Base-by-base conservation (phyloP, 2,113 vertebrate species). In the Brachionichthys hirsutus region DNA sequence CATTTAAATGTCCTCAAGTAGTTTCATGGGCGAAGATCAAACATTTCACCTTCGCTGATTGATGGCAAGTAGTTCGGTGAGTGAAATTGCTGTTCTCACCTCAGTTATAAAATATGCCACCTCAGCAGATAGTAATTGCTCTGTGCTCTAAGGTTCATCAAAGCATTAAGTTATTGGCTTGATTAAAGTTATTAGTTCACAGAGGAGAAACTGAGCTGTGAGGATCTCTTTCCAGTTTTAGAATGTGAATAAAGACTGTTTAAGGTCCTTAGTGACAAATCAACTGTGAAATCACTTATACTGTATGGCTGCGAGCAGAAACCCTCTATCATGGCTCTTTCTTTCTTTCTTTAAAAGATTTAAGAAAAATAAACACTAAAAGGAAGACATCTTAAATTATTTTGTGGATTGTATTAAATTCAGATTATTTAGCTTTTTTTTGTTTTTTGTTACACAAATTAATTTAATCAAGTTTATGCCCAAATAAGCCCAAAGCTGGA, bases 111-210 rank as follows among this genome's bases (percentile, higher is more conserved):
- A 89, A 90, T 54, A 50, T 51, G 73, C 86, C 79, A 76, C 58
- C 84, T 90, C 90, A 91, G 89, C 89, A 87, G 61, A 88, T 86
- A 84, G 65, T 86, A 90, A 91, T 90, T 89, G 88, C 77, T 78
- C 75, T 18, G 63, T 72, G 81, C 80, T 80, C 78, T 54, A 81
- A 76, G 75, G 82, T 87, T 89, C 85, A 89, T 90, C 85, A 88
- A 87, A 85, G 82, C 82, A 89, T 89, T 86, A 90, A 70, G 67
- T 83, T 83, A 85, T 84, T 83, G 78, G 80, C 81, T 82, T 88
- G 85, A 90, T 88, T 83, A 78, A 84, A 83, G 84, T 85, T 86
- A 89, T 90, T 89, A 85, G 82, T 84, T 77, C 43, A 75, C 20
- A 63, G 60, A 63, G 46, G 58, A 22, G 76, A 68, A 70, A 56